Evolutionary conservation across 2,113 vertebrate genomes (phyloP), one percentile per base, ranked within the genome.

Genomic region (Nothoprocta pentlandii): DNA sequence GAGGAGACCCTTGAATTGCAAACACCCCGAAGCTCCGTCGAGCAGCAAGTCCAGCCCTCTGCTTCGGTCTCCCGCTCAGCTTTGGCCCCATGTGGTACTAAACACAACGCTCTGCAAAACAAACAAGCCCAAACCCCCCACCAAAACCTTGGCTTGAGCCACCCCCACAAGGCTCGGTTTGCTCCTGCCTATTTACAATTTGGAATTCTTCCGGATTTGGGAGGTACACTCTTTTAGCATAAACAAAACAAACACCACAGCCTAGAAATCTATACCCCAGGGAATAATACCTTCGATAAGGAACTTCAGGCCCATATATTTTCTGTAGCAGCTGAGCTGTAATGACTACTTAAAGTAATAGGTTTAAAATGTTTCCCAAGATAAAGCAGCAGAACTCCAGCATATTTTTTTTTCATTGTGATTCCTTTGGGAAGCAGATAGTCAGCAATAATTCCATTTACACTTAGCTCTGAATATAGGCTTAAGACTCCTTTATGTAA

Each of bases 341-440:
- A 97, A 96, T 79, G 89, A 90, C 84, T 95, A 85, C 79, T 95
- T 96, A 93, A 95, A 96, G 81, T 94, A 97, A 94, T 76, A 86
- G 77, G 44, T 68, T 96, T 96, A 87, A 96, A 96, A 87, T 73
- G 67, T 93, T 92, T 96, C 79, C 90, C 94, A 76, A 97, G 83
- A 96, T 90, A 96, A 97, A 96, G 61, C 84, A 42, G 30, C 34
- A 86, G 47, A 36, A 84, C n/a, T 83, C 66, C 23, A 83, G 67
- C 56, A 17, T 16, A 47, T 42, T 73, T 80, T 81, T 75, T 64
- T 41, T 13, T 2, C 19, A 22, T 44, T 80, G 79, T 67, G n/a
- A 80, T 89, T 93, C 34, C 91, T 67, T 64, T 85, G 82, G 77
- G 86, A 87, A 95, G 85, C 41, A 44, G 54, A 80, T 56, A 93